phyloP scores from a whole-genome alignment of 2,113 vertebrate genomes.

The Oxygymnocypris stewartii region DNA sequence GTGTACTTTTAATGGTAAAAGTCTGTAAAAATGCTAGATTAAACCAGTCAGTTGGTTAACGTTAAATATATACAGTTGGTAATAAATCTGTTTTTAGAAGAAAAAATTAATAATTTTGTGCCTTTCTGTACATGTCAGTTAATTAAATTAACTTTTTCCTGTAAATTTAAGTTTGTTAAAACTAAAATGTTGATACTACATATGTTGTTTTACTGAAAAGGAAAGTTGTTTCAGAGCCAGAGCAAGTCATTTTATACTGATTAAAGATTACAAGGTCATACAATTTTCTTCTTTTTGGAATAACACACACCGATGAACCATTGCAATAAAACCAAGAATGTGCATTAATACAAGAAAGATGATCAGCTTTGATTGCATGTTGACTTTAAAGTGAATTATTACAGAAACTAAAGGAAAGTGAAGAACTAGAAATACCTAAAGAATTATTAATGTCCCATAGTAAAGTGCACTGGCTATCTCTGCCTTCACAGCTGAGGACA shows the following conservation, averaged over 20 bases:
- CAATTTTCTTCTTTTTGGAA: background rate
- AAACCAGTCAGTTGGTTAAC: too few species aligned
- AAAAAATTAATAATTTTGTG: too few species aligned
- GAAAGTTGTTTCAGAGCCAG: background rate
- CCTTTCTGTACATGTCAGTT: too few species aligned
- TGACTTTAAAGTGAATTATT: background rate
- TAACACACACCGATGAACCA: background rate
- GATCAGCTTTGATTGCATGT: background rate
- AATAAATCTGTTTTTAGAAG: too few species aligned
- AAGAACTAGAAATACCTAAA: background rate
- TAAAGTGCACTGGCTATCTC: constrained; percentile 39
- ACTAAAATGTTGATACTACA: too few species aligned
- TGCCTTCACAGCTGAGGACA: constrained; percentile 28
- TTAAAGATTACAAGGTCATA: background rate
- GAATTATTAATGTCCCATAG: constrained; percentile 20
- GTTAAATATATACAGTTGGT: too few species aligned
- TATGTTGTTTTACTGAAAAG: background rate
- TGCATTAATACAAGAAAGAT: background rate
- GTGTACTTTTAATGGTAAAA: too few species aligned
- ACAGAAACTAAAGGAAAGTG: background rate
- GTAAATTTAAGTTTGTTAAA: too few species aligned
- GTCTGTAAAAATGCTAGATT: too few species aligned
- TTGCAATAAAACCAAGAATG: background rate
- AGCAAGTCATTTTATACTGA: background rate
- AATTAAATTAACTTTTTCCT: too few species aligned